phyloP scores from a whole-genome alignment of 2,888 invertebrate genomes.

The Hesperia comma region DNA sequence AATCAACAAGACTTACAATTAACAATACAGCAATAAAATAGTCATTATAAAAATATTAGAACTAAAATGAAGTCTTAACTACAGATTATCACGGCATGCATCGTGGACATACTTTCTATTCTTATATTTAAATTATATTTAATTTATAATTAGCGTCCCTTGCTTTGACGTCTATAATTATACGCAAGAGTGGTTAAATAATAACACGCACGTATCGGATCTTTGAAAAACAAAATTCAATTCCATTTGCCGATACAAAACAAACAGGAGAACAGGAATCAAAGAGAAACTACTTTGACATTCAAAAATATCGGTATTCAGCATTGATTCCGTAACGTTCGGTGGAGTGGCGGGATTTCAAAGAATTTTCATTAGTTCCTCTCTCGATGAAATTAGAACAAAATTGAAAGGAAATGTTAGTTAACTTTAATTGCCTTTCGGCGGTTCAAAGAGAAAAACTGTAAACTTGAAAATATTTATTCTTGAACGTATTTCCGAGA shows the following conservation, averaged over 20 bases:
- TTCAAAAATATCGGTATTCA: conserved; percentile 2
- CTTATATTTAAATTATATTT: too few species aligned
- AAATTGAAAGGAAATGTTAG: conserved; percentile 42
- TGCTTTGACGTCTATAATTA: too few species aligned
- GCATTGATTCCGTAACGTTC: conserved; percentile 23
- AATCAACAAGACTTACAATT: too few species aligned
- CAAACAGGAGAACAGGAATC: not conserved
- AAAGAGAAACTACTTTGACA: not conserved
- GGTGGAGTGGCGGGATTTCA: conserved; percentile 4
- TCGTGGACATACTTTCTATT: too few species aligned
- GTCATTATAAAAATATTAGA: too few species aligned
- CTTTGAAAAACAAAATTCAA: not conserved
- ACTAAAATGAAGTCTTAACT: too few species aligned
- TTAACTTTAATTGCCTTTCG: conserved; percentile 38
- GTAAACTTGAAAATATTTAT: conserved; percentile 25
- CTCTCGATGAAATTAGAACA: conserved; percentile 36
- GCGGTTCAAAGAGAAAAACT: conserved; percentile 22
- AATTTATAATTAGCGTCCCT: too few species aligned
- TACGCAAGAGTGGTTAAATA: too few species aligned
- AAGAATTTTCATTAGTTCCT: conserved; percentile 42
- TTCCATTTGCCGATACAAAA: not conserved
- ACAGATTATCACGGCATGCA: too few species aligned
- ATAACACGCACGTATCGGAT: too few species aligned
- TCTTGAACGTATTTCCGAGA: conserved; percentile 7
- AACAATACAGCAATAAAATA: too few species aligned